phyloP scores from a whole-genome alignment of 1,140 invertebrate genomes.

The Antheraea pernyi region DNA sequence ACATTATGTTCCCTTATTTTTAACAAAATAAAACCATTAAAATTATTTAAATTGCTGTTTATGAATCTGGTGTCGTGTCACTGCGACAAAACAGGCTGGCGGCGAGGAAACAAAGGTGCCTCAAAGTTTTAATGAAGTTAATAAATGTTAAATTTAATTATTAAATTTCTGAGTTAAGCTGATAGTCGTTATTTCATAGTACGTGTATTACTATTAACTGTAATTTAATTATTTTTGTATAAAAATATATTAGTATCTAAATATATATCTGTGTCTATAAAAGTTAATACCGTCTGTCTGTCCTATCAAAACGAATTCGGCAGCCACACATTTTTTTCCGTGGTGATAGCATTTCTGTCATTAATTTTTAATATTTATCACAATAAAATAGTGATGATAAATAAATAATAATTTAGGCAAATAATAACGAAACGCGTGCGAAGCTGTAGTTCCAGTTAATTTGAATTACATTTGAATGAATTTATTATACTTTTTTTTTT shows the following conservation, averaged over 20 bases:
- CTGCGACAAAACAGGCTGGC: not conserved
- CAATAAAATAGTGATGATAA: too few relatives aligned
- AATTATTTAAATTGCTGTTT: not conserved
- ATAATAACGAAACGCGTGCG: too few relatives aligned
- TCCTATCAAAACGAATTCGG: too few relatives aligned
- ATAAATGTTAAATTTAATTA: conserved; percentile 12
- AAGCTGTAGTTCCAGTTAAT: too few relatives aligned
- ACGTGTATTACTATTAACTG: not conserved
- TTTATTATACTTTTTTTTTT: too few relatives aligned
- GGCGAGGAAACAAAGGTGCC: conserved; percentile 14
- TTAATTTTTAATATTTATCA: too few relatives aligned
- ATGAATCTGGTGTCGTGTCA: not conserved
- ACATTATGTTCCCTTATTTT: not conserved
- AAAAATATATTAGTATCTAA: not conserved
- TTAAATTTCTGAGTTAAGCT: conserved; percentile 9
- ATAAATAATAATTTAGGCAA: too few relatives aligned
- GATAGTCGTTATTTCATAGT: not conserved
- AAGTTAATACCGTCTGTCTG: too few relatives aligned
- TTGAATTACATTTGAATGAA: too few relatives aligned
- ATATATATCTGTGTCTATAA: not conserved
- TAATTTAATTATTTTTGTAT: not conserved
- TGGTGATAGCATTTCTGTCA: too few relatives aligned
- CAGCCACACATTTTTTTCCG: too few relatives aligned
- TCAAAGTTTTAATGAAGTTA: conserved; percentile 15
- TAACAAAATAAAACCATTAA: not conserved